These are phyloP conservation scores for Tolypeutes matacus DNA, from an alignment of 2,797 vertebrate species.

Conservation along the genomic window DNA sequence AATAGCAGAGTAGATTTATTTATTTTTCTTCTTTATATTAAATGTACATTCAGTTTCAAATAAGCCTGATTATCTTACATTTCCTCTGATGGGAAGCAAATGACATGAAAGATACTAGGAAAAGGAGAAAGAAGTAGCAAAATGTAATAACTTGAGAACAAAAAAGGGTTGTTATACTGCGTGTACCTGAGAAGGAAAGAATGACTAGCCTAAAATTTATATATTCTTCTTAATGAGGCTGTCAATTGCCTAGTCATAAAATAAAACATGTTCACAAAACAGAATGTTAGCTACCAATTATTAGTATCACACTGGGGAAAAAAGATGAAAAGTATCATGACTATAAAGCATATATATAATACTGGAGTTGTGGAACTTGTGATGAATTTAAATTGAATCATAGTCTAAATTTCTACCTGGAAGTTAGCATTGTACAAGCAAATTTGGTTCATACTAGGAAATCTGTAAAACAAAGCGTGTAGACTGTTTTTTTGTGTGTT, in stretches of 20 bases:
- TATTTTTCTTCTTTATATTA: background rate
- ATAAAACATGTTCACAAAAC: background rate
- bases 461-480: background rate
- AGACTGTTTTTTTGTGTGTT: background rate
- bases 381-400: background rate
- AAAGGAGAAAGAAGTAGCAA: background rate
- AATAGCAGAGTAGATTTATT: background rate
- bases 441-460: background rate
- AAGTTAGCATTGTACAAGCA: background rate
- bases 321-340: background rate
- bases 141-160: background rate
- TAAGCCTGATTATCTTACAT: background rate
- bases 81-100: conserved; percentile 28
- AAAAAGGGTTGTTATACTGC: background rate
- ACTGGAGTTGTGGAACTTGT: background rate
- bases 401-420: background rate
- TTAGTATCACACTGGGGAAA: background rate
- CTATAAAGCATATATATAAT: background rate
- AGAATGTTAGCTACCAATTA: background rate
- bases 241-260: background rate
- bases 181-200: background rate
- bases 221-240: background rate
- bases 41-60: conserved; percentile 12
- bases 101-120: background rate
- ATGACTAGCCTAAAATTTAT: background rate